Evolutionary conservation across 2,888 invertebrate species (phyloP).

Genomic region (Mythimna lalbum): DNA sequence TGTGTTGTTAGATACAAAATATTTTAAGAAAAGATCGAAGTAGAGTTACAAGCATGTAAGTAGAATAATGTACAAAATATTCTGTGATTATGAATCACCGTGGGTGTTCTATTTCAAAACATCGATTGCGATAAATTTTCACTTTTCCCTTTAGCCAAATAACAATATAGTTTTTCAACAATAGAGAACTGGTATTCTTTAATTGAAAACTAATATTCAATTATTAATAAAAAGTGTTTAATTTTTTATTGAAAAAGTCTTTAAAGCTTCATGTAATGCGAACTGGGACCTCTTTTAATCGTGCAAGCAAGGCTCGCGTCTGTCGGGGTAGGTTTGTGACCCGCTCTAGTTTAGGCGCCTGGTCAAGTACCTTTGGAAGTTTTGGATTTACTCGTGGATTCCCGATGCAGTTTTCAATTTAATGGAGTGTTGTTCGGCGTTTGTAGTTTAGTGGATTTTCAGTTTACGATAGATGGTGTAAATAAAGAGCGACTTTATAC

Average conservation of each 20-base stretch:
- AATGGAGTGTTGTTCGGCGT: conserved; percentile 16
- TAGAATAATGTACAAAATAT: background rate
- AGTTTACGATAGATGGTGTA: too few species aligned
- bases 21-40: background rate
- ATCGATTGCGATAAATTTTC: background rate
- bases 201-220: background rate
- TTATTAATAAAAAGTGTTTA: background rate
- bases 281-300: conserved; percentile 55
- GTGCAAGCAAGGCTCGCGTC: conserved; percentile 55
- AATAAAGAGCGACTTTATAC: background rate
- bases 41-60: background rate
- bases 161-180: background rate
- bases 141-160: background rate
- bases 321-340: conserved; percentile 52
- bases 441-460: background rate
- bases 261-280: conserved; percentile 56
- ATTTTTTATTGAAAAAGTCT: conserved; percentile 30
- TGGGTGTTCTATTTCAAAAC: background rate
- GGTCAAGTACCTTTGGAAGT: conserved; percentile 60
- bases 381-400: conserved; percentile 21
- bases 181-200: background rate
- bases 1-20: background rate
- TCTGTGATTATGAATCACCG: background rate
- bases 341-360: conserved; percentile 52
- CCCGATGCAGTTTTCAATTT: conserved; percentile 16